Evolutionary conservation across 2,888 invertebrate genomes (phyloP), one percentile per base, ranked within the genome.

Genomic region (Leptinotarsa juncta): DNA sequence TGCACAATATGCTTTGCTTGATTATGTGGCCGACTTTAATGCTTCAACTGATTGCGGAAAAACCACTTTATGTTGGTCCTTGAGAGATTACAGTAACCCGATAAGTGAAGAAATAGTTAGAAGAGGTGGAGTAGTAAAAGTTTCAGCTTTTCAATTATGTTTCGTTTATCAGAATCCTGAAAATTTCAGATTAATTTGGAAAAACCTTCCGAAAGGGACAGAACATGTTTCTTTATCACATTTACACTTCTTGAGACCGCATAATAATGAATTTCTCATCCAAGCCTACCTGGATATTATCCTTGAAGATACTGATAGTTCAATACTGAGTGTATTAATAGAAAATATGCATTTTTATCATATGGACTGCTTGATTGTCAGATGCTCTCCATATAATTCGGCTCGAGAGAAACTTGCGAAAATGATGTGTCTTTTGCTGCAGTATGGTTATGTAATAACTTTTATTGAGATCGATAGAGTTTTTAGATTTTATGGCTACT

Each of bases 21-120:
- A 83, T 57, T 83, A 82, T 66, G 80, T 81, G 53, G 72, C 69
- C 16, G 82, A 83, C 76, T 83, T 83, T 71, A 81, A 82, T 73
- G 50, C 50, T 23, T 67, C 65, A 42, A 75, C 79, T n/a, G 7
- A 32, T 51, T 79, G 82, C 67, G 80, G 79, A 3, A 79, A 77
- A 74, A 79, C 79, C 26, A 75, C 81, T 51, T 69, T 84, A 55
- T 75, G 75, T 48, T 73, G 83, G 51, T 81, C 82, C 20, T 73
- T 83, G 70, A 74, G 77, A 32, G 79, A 79, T 53, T 50, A 73
- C 15, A 79, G 75, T 73, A 42, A 42, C 42, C 81, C 79, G 4
- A 78, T 80, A 70, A 80, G 80, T n/a, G 66, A 78, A 50, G 79
- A 82, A 70, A 75, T 84, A 65, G 79, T 84, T 23, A 70, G 80